Percentiles rank a stretch among this genome's conserved stretches.
These are phyloP conservation scores for Myotis pilosus DNA, from an alignment of 2,797 vertebrate species.

Conservation along the genomic window DNA sequence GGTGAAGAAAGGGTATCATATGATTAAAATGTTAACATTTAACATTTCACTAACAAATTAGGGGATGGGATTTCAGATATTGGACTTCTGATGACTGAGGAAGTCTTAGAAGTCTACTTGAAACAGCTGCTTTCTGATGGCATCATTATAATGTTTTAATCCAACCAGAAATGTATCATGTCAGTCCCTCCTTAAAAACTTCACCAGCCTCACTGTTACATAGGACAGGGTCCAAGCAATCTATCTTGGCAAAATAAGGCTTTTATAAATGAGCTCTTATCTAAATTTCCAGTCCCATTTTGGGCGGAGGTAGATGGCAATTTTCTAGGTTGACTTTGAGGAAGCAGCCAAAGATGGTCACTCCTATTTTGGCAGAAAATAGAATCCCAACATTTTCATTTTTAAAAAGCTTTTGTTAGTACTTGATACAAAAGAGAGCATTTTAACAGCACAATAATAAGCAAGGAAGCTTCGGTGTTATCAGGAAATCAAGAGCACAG, in stretches of 20 bases:
- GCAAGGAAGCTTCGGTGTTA: conserved; percentile 42
- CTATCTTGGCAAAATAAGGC: neutral
- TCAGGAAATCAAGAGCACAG: conserved; percentile 19
- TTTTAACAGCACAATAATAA: conserved; percentile 39
- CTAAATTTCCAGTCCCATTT: conserved; percentile 7
- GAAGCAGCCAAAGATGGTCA: conserved; percentile 16
- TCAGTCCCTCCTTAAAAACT: conserved; percentile 15
- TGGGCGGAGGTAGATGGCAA: neutral
- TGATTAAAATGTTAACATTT: conserved; percentile 1
- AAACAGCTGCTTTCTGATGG: conserved; percentile 22
- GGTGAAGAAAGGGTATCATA: neutral
- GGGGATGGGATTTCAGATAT: neutral
- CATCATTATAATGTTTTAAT: neutral
- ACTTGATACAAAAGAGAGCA: conserved; percentile 6
- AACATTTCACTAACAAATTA: conserved; percentile 2
- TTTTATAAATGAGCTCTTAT: conserved; percentile 47
- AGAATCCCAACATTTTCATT: conserved; percentile 24
- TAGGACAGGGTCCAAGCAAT: neutral
- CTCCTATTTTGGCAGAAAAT: conserved; percentile 15
- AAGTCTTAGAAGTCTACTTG: neutral
- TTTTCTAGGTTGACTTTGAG: conserved; percentile 42
- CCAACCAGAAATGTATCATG: neutral
- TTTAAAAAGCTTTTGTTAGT: neutral
- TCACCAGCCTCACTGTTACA: neutral
- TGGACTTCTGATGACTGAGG: neutral